Evolutionary conservation across 2,888 invertebrate genomes (phyloP).

Genomic region (Nomada hirtipes): DNA sequence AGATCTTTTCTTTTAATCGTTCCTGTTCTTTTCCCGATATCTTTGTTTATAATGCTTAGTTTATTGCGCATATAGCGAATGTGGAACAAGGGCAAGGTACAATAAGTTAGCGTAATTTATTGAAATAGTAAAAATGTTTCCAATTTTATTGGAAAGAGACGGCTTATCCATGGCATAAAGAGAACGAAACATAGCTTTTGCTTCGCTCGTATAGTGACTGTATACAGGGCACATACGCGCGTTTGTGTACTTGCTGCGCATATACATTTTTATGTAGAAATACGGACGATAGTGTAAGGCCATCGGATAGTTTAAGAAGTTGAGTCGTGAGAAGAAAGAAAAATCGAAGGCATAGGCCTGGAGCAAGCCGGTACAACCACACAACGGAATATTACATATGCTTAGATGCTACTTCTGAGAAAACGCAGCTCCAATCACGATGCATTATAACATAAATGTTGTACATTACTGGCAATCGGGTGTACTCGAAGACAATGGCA

Average conservation of each 20-base stretch:
- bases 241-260: conserved; percentile 6
- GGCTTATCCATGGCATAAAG: conserved; percentile 70
- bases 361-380: conserved; percentile 84
- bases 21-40: conserved; percentile 7
- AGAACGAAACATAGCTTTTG: conserved; percentile 31
- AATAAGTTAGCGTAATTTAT: conserved; percentile 16
- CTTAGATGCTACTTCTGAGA: conserved; percentile 64
- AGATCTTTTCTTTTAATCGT: conserved; percentile 8
- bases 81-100: conserved; percentile 8
- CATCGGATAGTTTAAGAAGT: conserved; percentile 31
- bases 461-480: conserved; percentile 79
- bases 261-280: conserved; percentile 12
- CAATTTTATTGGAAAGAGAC: conserved; percentile 48
- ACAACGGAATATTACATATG: conserved; percentile 68
- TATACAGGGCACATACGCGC: conserved; percentile 10
- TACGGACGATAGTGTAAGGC: conserved; percentile 34
- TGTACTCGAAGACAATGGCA: conserved; percentile 20
- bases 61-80: conserved; percentile 36
- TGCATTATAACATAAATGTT: conserved; percentile 68
- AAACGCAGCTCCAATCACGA: conserved; percentile 83
- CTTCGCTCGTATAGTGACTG: conserved; percentile 39
- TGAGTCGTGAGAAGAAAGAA: conserved; percentile 28
- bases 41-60: conserved; percentile 29
- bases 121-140: no score
- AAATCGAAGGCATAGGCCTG: conserved; percentile 78